Evolutionary conservation across 1,140 invertebrate genomes (phyloP).

Genomic region (Ips nitidus): DNA sequence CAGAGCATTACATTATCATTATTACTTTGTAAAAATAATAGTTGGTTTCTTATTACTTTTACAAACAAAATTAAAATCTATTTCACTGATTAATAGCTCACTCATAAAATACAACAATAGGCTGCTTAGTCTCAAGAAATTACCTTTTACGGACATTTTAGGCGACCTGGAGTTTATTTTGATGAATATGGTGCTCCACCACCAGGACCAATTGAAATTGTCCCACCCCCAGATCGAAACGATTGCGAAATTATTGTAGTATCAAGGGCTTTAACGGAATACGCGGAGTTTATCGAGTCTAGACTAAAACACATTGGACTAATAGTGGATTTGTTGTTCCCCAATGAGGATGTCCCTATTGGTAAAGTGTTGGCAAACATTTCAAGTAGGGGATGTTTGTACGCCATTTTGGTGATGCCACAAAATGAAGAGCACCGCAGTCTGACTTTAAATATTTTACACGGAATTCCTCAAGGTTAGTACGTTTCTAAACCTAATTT

Average conservation of each 20-base stretch:
- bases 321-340: conserved; percentile 83
- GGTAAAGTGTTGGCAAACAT: conserved; percentile 86
- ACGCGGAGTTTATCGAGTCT: conserved; percentile 86
- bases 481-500: background rate
- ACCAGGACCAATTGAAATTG: background rate
- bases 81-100: no score
- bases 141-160: background rate
- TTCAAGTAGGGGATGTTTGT: conserved; percentile 78
- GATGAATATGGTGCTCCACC: conserved; percentile 19
- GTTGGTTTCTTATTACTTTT: no score
- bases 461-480: conserved; percentile 85
- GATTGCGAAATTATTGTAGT: conserved; percentile 88
- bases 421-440: conserved; percentile 84
- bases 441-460: conserved; percentile 87
- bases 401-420: conserved; percentile 83
- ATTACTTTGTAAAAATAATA: no score
- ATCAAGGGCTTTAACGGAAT: conserved; percentile 78
- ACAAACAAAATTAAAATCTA: no score
- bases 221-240: conserved; percentile 55
- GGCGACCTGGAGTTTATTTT: conserved; percentile 6
- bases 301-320: conserved; percentile 79
- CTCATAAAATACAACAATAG: no score
- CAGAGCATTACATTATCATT: no score
- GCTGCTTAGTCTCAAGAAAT: background rate
- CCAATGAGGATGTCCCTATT: conserved; percentile 84